Evolutionary conservation across 2,797 vertebrate species (phyloP).

Genomic region (Macroramphosus scolopax): DNA sequence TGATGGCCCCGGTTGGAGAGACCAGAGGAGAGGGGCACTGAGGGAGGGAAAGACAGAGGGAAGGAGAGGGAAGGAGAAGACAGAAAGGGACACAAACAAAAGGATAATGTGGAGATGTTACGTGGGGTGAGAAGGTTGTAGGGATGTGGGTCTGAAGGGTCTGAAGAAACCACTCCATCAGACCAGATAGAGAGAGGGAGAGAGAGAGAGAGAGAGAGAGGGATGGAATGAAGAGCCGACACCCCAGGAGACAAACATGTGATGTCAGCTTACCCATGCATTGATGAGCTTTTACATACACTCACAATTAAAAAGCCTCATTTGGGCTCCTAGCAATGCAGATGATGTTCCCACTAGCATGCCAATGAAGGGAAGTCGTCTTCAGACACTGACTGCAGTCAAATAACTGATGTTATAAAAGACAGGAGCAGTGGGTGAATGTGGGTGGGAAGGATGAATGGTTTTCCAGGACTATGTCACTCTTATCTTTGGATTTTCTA

Average conservation of each 20-base stretch:
- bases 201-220: conserved; percentile 6
- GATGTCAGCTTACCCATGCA: conserved; percentile 58
- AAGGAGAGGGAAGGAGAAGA: conserved; percentile 3
- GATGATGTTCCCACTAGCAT: conserved; percentile 40
- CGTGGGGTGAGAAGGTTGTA: conserved; percentile 8
- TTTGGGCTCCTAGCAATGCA: conserved; percentile 44
- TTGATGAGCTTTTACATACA: conserved; percentile 61
- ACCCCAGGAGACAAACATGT: conserved; percentile 37
- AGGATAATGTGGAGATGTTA: no score
- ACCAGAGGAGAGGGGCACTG: background rate
- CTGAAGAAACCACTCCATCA: no score
- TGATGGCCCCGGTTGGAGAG: conserved; percentile 51
- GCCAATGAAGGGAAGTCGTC: no score
- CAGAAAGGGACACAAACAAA: no score
- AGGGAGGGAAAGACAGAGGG: conserved; percentile 6
- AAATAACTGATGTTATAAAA: no score
- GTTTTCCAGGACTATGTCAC: no score
- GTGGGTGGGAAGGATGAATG: no score
- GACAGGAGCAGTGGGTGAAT: no score
- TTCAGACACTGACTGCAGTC: no score
- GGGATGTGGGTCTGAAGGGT: background rate
- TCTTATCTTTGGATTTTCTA: no score
- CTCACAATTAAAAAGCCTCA: conserved; percentile 60
- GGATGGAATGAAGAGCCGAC: conserved; percentile 19
- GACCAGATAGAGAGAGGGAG: no score